A percentile compares a stretch with the other conserved stretches of the same genome.
phyloP scores from a whole-genome alignment of 2,113 vertebrate genomes.

The Podocnemis expansa region DNA sequence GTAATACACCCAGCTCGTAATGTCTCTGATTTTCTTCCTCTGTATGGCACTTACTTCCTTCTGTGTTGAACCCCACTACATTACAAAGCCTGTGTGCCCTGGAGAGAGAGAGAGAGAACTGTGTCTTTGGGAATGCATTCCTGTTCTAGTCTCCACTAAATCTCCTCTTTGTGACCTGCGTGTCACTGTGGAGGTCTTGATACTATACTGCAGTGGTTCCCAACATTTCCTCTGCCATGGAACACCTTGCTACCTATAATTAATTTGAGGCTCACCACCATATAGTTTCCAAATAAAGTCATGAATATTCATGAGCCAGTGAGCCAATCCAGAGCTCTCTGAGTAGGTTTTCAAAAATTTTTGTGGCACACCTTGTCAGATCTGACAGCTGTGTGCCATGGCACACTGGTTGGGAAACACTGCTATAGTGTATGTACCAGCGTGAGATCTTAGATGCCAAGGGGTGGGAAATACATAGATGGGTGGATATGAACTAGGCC shows the following conservation, averaged over 20 bases:
- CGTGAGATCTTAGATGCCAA: rapidly evolving
- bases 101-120: not conserved
- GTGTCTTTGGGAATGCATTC: not conserved
- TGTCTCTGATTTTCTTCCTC: not conserved
- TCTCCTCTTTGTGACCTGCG: not conserved
- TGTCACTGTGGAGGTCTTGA: not conserved
- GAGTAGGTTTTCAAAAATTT: no score
- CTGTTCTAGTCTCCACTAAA: not conserved
- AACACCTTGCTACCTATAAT: no score
- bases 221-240: no score
- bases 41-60: not conserved
- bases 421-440: rapidly evolving
- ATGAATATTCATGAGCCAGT: no score
- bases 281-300: no score
- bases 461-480: rapidly evolving
- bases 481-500: rapidly evolving
- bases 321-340: no score
- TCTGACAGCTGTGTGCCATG: no score
- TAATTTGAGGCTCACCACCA: no score
- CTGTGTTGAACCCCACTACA: not conserved
- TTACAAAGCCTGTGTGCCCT: not conserved
- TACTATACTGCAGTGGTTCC: no score
- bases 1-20: not conserved
- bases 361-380: no score
- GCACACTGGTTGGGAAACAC: no score